These are phyloP conservation scores for Saimiri boliviensis DNA, from an alignment of 2,113 vertebrate genomes.

Conservation along the genomic window DNA sequence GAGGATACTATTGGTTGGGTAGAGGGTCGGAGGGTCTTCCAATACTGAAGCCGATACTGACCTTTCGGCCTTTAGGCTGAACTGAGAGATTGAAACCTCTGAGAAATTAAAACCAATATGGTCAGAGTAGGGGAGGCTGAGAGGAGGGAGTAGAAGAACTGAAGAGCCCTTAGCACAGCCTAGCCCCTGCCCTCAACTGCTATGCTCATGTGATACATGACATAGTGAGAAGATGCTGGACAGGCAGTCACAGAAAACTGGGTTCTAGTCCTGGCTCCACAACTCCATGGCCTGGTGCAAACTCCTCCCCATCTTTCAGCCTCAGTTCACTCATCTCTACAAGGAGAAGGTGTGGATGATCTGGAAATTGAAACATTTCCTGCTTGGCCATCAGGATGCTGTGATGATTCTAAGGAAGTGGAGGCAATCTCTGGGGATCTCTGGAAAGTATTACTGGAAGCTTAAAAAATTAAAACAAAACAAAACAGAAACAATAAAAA, in stretches of 20 bases:
- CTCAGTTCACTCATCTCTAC: not conserved
- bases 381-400: not conserved
- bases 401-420: not conserved
- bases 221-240: not conserved
- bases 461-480: not conserved
- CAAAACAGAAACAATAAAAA: not conserved
- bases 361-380: not conserved
- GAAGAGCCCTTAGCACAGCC: not conserved
- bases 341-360: not conserved
- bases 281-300: not conserved
- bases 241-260: not conserved
- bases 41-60: not conserved
- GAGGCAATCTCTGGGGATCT: not conserved
- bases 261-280: not conserved
- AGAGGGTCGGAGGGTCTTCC: not conserved
- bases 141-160: not conserved
- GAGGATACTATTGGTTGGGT: not conserved
- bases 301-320: not conserved
- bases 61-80: not conserved
- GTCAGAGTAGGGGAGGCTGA: not conserved
- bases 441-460: not conserved
- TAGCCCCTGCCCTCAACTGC: not conserved
- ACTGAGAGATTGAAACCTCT: not conserved
- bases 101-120: not conserved
- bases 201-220: not conserved